Conservation (phyloP, 2,797 vertebrate genomes). For the Platyrinchus mystaceus region DNA sequence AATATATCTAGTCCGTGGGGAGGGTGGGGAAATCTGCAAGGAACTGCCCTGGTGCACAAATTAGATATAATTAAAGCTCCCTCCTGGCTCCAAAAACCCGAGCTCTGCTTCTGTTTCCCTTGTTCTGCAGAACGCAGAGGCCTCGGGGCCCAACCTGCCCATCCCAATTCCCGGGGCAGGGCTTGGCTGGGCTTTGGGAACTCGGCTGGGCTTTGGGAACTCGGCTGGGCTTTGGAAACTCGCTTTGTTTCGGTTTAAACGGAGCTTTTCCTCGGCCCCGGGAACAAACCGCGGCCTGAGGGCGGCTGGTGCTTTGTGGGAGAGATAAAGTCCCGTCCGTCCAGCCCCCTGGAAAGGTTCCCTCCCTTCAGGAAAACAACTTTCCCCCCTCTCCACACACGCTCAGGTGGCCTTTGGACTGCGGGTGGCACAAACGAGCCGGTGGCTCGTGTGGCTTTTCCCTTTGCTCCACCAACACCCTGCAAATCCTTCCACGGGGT, state of each 20-base stretch:
- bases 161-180: not conserved
- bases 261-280: not conserved
- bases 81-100: rapidly evolving
- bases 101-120: not conserved
- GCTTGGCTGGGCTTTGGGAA: not conserved
- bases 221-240: not conserved
- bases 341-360: not conserved
- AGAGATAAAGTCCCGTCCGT: not conserved
- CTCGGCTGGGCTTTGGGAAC: not conserved
- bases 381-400: rapidly evolving
- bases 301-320: constrained; percentile 32
- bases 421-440: rapidly evolving
- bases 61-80: not conserved
- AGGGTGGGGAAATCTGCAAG: not conserved
- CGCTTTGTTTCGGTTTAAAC: constrained; percentile 9
- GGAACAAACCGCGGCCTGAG: not conserved
- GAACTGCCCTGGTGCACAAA: not conserved
- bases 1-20: rapidly evolving
- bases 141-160: not conserved
- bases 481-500: rapidly evolving
- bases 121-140: not conserved
- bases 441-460: rapidly evolving
- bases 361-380: not conserved
- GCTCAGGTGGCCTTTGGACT: not conserved
- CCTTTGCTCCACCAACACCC: not conserved